Evolutionary conservation across 2,888 invertebrate genomes (phyloP).

Genomic region (Agrochola litura): DNA sequence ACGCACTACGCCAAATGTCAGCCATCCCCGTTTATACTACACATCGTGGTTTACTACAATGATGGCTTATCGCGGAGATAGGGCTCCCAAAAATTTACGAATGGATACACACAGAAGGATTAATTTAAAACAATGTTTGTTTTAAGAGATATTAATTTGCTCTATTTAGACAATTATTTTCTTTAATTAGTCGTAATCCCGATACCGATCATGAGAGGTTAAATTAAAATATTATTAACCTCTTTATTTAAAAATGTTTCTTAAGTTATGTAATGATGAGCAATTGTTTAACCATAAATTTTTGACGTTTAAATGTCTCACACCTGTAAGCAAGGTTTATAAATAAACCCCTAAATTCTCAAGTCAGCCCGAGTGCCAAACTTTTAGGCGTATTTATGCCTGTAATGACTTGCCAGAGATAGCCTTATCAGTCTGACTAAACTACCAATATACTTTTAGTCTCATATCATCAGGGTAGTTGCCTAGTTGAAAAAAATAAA

Average conservation of each 20-base stretch:
- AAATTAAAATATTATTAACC: no score
- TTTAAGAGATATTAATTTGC: neutral
- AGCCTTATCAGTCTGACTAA: neutral
- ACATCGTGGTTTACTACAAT: constrained; percentile 61
- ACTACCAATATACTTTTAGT: no score
- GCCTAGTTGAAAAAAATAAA: no score
- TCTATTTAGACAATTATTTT: neutral
- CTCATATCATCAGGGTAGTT: no score
- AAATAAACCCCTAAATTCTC: neutral
- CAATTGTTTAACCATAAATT: no score
- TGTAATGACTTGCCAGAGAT: neutral
- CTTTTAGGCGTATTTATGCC: neutral
- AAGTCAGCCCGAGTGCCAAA: neutral
- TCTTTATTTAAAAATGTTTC: no score
- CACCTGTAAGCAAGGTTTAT: no score
- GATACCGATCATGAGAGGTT: neutral
- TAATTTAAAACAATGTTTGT: neutral
- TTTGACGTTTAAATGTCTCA: no score
- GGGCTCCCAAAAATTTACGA: constrained; percentile 31
- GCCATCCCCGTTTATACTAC: constrained; percentile 56
- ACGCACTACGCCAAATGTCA: constrained; percentile 65
- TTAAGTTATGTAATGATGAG: no score
- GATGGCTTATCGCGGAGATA: constrained; percentile 30
- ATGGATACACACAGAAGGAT: neutral
- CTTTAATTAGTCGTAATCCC: neutral